A percentile compares a stretch with the other conserved stretches of the same genome.
Conservation (phyloP, 2,888 invertebrate genomes). For the Eupeodes latifasciatus region DNA sequence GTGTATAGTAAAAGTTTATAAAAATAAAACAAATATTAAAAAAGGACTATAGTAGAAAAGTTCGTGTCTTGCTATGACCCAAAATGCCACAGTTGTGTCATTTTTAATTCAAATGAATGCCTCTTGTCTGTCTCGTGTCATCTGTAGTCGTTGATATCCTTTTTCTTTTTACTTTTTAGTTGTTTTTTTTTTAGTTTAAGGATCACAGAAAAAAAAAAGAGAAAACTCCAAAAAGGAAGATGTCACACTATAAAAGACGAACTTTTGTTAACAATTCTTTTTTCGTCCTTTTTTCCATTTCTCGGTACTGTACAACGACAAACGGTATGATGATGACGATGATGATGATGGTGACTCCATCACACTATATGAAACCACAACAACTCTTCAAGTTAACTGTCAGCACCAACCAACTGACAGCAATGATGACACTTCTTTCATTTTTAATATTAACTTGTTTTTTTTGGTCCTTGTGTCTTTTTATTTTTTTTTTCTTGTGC, state of each 20-base stretch:
- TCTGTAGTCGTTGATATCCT: slow-evolving; percentile 37
- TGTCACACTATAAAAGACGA: slow-evolving; percentile 55
- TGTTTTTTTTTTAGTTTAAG: background rate
- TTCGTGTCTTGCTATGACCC: slow-evolving; percentile 58
- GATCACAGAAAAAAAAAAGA: background rate
- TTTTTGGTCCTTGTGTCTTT: slow-evolving; percentile 14
- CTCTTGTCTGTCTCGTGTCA: slow-evolving; percentile 70
- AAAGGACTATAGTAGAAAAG: slow-evolving; percentile 11
- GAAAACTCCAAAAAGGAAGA: slow-evolving; percentile 38
- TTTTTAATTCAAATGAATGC: slow-evolving; percentile 74
- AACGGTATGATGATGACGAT: no score
- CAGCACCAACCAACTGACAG: slow-evolving; percentile 61
- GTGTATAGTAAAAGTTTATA: slow-evolving; percentile 6
- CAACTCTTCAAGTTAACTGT: slow-evolving; percentile 69
- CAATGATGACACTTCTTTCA: slow-evolving; percentile 71
- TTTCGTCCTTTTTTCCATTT: background rate
- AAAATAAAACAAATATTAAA: background rate
- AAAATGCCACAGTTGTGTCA: slow-evolving; percentile 66
- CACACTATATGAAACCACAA: slow-evolving; percentile 40
- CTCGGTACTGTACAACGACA: background rate
- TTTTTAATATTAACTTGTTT: slow-evolving; percentile 63
- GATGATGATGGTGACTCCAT: background rate
- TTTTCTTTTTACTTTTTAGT: background rate
- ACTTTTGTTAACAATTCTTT: slow-evolving; percentile 37
- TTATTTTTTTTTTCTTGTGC: no score